These are phyloP conservation scores for Drosophila rufa DNA, from an alignment of 1,140 invertebrate genomes.

Conservation along the genomic window DNA sequence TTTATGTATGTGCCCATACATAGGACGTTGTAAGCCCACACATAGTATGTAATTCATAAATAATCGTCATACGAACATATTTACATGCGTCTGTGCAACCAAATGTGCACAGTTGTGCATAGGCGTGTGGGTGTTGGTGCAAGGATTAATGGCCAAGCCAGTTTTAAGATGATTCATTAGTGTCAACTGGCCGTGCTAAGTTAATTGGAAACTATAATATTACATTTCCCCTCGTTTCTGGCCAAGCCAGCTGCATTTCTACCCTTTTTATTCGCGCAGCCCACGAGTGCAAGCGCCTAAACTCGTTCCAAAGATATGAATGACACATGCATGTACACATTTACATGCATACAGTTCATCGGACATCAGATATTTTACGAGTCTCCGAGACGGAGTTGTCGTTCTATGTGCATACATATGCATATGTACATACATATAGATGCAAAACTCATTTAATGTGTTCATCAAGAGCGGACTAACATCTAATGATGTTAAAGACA, in stretches of 20 bases:
- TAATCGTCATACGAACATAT: slow-evolving; percentile 19
- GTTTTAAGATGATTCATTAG: slow-evolving; percentile 40
- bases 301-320: slow-evolving; percentile 29
- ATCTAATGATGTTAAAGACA: slow-evolving; percentile 36
- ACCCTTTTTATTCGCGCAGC: slow-evolving; percentile 18
- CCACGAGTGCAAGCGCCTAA: slow-evolving; percentile 32
- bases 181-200: not conserved
- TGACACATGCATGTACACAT: slow-evolving; percentile 33
- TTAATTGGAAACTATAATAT: slow-evolving; percentile 16
- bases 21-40: slow-evolving; percentile 26
- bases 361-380: slow-evolving; percentile 10
- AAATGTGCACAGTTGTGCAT: slow-evolving; percentile 33
- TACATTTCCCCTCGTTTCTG: slow-evolving; percentile 9
- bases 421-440: not conserved
- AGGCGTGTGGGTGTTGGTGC: slow-evolving; percentile 34
- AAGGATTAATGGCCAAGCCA: slow-evolving; percentile 44
- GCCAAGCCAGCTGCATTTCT: slow-evolving; percentile 17
- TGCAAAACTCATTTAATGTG: slow-evolving; percentile 11
- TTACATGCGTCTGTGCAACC: slow-evolving; percentile 33
- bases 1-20: slow-evolving; percentile 19
- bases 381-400: slow-evolving; percentile 5
- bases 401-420: slow-evolving; percentile 7
- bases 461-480: slow-evolving; percentile 1
- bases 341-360: slow-evolving; percentile 20
- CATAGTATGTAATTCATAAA: slow-evolving; percentile 38